These are phyloP conservation scores for Hesperophylax magnus DNA, from an alignment of 1,140 invertebrate species.

Conservation along the genomic window DNA sequence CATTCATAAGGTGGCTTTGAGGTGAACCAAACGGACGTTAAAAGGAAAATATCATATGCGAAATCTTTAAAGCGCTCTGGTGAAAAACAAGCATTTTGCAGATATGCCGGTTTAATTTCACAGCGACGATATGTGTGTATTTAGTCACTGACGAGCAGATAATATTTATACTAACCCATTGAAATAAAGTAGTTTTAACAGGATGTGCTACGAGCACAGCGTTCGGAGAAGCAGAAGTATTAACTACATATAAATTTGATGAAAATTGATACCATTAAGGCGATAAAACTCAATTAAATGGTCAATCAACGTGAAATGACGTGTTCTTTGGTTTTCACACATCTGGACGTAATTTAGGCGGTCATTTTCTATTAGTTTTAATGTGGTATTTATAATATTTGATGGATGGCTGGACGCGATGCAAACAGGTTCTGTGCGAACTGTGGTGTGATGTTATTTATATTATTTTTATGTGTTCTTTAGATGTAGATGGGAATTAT, in stretches of 20 bases:
- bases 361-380: neutral
- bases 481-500: too few relatives aligned
- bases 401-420: neutral
- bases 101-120: too few relatives aligned
- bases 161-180: too few relatives aligned
- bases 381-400: slow-evolving; percentile 12
- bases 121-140: too few relatives aligned
- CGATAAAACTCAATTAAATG: slow-evolving; percentile 26
- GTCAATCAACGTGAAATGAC: neutral
- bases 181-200: neutral
- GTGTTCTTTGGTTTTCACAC: slow-evolving; percentile 9
- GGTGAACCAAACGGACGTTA: too few relatives aligned
- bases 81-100: too few relatives aligned
- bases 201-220: neutral
- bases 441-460: neutral
- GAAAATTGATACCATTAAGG: neutral
- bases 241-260: slow-evolving; percentile 1
- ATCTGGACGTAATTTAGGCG: slow-evolving; percentile 11
- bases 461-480: too few relatives aligned
- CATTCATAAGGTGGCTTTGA: too few relatives aligned
- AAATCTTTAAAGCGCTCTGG: too few relatives aligned
- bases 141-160: too few relatives aligned
- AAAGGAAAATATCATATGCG: too few relatives aligned
- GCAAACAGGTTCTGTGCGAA: neutral
- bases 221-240: neutral